A percentile compares a stretch with the other conserved stretches of the same genome.
phyloP scores from a whole-genome alignment of 2,888 invertebrate genomes.

The Sicus ferrugineus region DNA sequence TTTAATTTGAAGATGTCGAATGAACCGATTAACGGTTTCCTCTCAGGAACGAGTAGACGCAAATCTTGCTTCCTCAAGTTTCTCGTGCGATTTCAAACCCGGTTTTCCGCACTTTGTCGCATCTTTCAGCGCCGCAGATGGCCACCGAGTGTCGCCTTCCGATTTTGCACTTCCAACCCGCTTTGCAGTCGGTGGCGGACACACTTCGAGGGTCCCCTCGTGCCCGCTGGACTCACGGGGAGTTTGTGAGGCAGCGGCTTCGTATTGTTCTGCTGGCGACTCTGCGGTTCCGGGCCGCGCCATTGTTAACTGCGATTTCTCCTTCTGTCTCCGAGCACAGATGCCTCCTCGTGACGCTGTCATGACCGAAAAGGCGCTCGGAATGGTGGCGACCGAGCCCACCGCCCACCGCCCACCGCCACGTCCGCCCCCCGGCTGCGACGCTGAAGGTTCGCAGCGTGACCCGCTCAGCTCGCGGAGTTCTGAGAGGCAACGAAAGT shows the following conservation, averaged over 20 bases:
- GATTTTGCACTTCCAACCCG: no score
- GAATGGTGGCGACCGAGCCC: neutral
- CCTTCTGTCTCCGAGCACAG: slow-evolving; percentile 1
- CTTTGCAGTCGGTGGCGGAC: no score
- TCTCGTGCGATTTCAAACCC: no score
- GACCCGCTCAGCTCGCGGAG: neutral
- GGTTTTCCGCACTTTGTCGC: neutral
- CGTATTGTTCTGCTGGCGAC: no score
- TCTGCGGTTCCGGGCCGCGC: no score
- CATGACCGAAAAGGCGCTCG: slow-evolving; percentile 23
- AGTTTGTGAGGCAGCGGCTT: no score
- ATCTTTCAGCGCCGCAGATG: neutral
- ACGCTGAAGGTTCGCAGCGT: neutral
- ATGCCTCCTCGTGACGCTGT: slow-evolving; percentile 15
- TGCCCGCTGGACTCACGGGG: no score
- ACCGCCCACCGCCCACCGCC: neutral
- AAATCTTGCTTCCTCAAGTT: no score
- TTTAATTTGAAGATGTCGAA: no score
- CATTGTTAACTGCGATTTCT: slow-evolving; percentile 34
- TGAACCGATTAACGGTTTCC: no score
- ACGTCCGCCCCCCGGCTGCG: slow-evolving; percentile 63
- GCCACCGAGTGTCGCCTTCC: neutral
- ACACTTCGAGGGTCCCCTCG: no score
- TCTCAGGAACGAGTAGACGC: no score
- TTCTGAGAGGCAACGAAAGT: neutral